phyloP scores from a whole-genome alignment of 2,113 vertebrate species.

The Apodemus speciosus region DNA sequence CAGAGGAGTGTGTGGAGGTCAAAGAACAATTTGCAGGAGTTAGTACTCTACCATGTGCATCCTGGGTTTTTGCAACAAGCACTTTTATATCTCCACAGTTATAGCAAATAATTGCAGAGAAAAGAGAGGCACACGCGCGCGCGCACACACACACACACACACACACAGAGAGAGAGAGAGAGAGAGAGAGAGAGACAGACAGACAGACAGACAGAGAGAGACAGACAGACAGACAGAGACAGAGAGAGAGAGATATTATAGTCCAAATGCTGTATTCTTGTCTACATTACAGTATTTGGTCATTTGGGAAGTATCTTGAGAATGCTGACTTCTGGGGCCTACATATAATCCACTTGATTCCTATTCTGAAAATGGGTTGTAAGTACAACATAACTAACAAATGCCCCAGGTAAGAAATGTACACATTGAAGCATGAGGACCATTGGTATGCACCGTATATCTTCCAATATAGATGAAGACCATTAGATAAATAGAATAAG shows the following conservation, averaged over 20 bases:
- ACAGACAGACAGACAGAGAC: background rate
- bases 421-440: background rate
- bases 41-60: background rate
- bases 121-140: background rate
- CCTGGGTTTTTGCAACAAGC: background rate
- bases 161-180: background rate
- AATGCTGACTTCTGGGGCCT: slow-evolving; percentile 1
- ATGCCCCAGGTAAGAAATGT: background rate
- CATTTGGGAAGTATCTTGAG: slow-evolving; percentile 26
- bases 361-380: background rate
- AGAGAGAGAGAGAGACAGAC: too few relatives aligned
- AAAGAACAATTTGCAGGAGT: background rate
- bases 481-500: slow-evolving; percentile 23
- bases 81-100: slow-evolving; percentile 35
- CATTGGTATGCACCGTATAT: background rate
- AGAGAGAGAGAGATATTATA: background rate
- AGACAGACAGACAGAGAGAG: background rate
- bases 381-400: slow-evolving; percentile 17
- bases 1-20: background rate
- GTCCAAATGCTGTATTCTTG: background rate
- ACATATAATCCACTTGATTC: background rate
- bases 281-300: background rate
- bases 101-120: slow-evolving; percentile 14
- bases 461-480: background rate
- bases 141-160: too few relatives aligned